Evolutionary conservation across 2,888 invertebrate species (phyloP), one percentile per base, ranked within the genome.

Genomic region (Limnephilus rhombicus): DNA sequence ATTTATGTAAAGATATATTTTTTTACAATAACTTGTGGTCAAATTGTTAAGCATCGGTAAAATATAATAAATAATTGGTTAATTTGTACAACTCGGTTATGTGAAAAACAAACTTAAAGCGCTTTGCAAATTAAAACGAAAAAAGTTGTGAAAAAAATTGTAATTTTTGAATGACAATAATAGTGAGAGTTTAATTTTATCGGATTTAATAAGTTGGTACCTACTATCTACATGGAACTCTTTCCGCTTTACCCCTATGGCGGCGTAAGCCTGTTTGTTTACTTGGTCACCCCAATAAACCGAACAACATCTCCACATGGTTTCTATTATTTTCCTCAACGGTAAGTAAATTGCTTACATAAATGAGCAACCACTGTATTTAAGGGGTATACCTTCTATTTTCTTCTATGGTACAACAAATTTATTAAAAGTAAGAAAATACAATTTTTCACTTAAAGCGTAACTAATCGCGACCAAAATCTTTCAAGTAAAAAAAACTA

Each of bases 311-410:
- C 82, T 83, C 82, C 82, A 24, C 82, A 34, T 31, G 82, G 31
- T 83, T 31, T 83, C 82, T 83, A 83, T 83, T 83, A 31, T 83
- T 37, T 83, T 83, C 68, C 68, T 68, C 68, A 68, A n/a, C 68
- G 11, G 68, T 68, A 68, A 24, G 68, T 68, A 68, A 68, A 24
- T n/a, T 68, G 68, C n/a, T 68, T 68, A 68, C 68, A 68, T 9
- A 68, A 68, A 68, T 68, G 68, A 68, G 82, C 82, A 83, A 83
- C 15, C 82, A 24, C 34, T 13, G 18, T 83, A 34, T 82, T 82
- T 83, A 34, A 83, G 82, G 82, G 82, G 31, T 34, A 83, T 9
- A 31, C 29, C 15, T 15, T 49, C 3, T 49, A 13, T 0, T 15
- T 49, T 49, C 2, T 13, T 49, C 49, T 49, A 49, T 3, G 49